phyloP scores from a whole-genome alignment of 2,888 invertebrate species.

The Dynastes hyllus region DNA sequence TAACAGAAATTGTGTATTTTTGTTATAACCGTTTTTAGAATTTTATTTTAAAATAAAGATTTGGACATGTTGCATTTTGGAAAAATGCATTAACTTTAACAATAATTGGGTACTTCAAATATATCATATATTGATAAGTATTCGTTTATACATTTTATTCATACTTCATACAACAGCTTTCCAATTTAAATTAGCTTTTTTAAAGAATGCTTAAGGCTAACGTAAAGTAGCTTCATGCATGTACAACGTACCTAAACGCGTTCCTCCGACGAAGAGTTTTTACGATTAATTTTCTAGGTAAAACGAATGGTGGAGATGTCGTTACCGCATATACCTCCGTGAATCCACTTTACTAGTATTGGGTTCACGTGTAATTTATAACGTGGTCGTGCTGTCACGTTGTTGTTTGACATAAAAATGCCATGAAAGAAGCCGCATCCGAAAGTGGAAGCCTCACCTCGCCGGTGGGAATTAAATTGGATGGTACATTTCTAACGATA shows the following conservation, averaged over 20 bases:
- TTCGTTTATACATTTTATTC: neutral
- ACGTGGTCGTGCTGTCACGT: constrained; percentile 58
- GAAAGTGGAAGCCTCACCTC: constrained; percentile 32
- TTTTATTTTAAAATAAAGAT: neutral
- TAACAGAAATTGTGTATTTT: too few species aligned
- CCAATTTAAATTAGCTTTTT: neutral
- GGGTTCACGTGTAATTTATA: constrained; percentile 57
- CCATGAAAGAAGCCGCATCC: constrained; percentile 57
- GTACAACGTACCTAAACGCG: neutral
- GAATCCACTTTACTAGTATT: constrained; percentile 27
- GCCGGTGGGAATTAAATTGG: constrained; percentile 53
- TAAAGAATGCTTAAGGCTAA: neutral
- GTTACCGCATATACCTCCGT: constrained; percentile 22
- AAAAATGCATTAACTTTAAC: too few species aligned
- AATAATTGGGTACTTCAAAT: too few species aligned
- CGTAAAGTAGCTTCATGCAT: neutral
- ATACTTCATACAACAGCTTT: neutral
- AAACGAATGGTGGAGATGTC: constrained; percentile 11
- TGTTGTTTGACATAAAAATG: constrained; percentile 59
- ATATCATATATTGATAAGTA: neutral
- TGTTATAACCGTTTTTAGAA: too few species aligned
- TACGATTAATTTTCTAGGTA: constrained; percentile 48
- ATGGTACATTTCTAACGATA: constrained; percentile 40
- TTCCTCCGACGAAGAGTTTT: constrained; percentile 6
- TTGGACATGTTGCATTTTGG: neutral